Evolutionary conservation across 2,888 invertebrate genomes (phyloP).

Genomic region (Leucophora obtusa): DNA sequence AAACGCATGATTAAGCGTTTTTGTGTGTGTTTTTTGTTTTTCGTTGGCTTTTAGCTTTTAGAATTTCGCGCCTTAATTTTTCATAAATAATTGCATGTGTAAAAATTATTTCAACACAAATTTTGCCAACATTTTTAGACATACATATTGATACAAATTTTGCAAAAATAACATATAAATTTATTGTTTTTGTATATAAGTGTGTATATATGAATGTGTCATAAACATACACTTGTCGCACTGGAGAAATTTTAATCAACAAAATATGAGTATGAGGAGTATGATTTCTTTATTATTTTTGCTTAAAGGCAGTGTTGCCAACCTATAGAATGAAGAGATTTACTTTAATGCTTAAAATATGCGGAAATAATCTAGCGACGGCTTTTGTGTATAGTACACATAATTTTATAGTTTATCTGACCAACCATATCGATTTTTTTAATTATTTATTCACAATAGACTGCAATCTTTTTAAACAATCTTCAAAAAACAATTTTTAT

Average conservation of each 20-base stretch:
- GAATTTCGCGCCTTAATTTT: constrained; percentile 60
- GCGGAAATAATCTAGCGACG: not conserved
- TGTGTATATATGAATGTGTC: not conserved
- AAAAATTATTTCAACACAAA: constrained; percentile 28
- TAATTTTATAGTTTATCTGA: too few species aligned
- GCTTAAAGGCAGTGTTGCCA: not conserved
- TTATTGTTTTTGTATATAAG: not conserved
- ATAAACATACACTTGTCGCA: constrained; percentile 51
- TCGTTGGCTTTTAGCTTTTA: not conserved
- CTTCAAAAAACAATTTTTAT: too few species aligned
- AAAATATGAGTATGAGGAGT: constrained; percentile 44
- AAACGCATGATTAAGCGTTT: constrained; percentile 59
- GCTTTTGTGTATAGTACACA: not conserved
- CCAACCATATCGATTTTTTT: too few species aligned
- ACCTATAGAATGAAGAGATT: not conserved
- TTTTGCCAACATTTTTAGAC: not conserved
- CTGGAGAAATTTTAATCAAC: constrained; percentile 56
- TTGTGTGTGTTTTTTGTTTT: constrained; percentile 6
- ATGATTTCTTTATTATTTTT: constrained; percentile 8
- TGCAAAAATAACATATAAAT: not conserved
- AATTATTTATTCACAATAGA: too few species aligned
- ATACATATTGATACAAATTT: constrained; percentile 3
- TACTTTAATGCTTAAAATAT: constrained; percentile 3
- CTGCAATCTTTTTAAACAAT: too few species aligned
- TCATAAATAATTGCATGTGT: constrained; percentile 44